Evolutionary conservation across 2,888 invertebrate genomes (phyloP), one percentile per base, ranked within the genome.

Genomic region (Girardia tigrina): DNA sequence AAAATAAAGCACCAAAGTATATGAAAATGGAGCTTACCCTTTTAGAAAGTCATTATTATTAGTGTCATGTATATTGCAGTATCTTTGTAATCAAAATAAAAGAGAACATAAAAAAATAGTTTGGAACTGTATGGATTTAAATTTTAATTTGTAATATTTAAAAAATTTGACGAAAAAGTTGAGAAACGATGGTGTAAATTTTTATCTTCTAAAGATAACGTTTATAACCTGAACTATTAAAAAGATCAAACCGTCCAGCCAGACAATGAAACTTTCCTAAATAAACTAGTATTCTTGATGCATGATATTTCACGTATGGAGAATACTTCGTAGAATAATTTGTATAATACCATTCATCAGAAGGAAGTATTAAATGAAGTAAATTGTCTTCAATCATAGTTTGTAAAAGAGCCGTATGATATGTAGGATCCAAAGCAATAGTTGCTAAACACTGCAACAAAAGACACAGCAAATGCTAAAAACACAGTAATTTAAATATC

Each of bases 331-430:
- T 88, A 79, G 87, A 87, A 81, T 88, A 88, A 80, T 88, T 88
- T 72, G 88, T 88, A 83, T 88, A 88, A 83, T 88, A 88, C 87
- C 88, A 88, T 80, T 88, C 88, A 80, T 88, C 88, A 0, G 88
- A 88, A 23, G 88, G 88, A 78, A 88, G 84, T 75, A 88, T 84
- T 77, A 88, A 85, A 81, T 88, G 87, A 80, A 88, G 87, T 70
- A 88, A 82, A 78, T 86, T 86, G 81, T 88, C 88, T 14, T 88
- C 87, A 72, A 88, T 85, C 78, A 88, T 87, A 16, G 87, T 86
- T 29, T 88, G 87, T 28, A 86, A 82, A 75, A 88, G 82, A 0
- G 85, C 82, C 27, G 84, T 83, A 81, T 88, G 88, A 79, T 87
- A 85, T 77, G 83, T 81, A 0, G 88, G 87, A 78, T 87, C 87